Percentiles rank a stretch among this genome's conserved stretches.
These are phyloP conservation scores for Acanthiza pusilla DNA, from an alignment of 2,797 vertebrate genomes.

Conservation along the genomic window DNA sequence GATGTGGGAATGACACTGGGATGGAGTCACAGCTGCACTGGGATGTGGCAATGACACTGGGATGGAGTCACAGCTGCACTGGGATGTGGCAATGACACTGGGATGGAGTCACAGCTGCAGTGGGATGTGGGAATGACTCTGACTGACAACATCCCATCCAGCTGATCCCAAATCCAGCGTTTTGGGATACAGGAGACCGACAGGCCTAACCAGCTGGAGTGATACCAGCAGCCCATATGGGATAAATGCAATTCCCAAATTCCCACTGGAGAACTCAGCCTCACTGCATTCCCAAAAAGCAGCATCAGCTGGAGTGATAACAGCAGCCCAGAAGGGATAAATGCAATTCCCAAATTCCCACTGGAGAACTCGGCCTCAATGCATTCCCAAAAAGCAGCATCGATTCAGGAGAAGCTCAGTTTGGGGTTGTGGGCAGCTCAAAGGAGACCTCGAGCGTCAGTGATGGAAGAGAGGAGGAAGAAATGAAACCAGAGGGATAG, in stretches of 20 bases:
- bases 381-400: not conserved
- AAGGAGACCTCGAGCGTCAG: not conserved
- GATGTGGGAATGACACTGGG: no score
- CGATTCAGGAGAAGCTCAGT: not conserved
- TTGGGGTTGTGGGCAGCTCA: not conserved
- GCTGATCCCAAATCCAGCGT: rapidly evolving
- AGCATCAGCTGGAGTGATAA: no score
- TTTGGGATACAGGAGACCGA: not conserved
- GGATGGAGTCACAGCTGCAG: not conserved
- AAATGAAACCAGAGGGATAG: not conserved
- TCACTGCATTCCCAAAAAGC: not conserved
- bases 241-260: not conserved
- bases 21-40: no score
- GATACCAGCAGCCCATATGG: not conserved
- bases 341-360: not conserved
- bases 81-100: no score
- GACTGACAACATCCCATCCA: not conserved
- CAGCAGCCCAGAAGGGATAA: not conserved
- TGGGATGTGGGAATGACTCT: no score
- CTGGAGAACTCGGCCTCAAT: not conserved
- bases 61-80: no score
- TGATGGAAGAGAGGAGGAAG: not conserved
- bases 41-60: no score
- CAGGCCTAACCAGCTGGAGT: not conserved
- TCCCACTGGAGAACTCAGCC: not conserved